Percentiles rank a stretch among this genome's conserved stretches.
Evolutionary conservation across 2,797 vertebrate genomes (phyloP).

Genomic region (Hippoglossus hippoglossus): DNA sequence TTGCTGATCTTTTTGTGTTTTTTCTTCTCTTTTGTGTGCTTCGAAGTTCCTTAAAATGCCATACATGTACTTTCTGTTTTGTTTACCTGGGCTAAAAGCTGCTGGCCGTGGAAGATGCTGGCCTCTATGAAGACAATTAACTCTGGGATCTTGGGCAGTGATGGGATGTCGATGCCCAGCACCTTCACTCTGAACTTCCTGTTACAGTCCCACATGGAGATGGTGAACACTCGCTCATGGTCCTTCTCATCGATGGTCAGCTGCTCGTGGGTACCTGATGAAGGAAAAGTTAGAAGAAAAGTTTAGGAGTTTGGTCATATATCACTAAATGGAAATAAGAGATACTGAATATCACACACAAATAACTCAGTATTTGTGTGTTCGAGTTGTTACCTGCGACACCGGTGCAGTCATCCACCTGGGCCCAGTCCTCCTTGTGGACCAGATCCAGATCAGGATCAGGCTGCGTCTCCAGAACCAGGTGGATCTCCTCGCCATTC

Average conservation of each 20-base stretch:
- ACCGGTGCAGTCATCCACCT: conserved; percentile 97
- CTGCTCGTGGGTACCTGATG: conserved; percentile 92
- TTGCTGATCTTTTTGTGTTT: too few species aligned
- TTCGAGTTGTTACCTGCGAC: conserved; percentile 80
- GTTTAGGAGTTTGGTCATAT: neutral
- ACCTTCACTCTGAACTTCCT: conserved; percentile 96
- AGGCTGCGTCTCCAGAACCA: conserved; percentile 90
- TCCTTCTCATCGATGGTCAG: conserved; percentile 95
- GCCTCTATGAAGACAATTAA: conserved; percentile 95
- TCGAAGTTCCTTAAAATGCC: too few species aligned
- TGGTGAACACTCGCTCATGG: conserved; percentile 95
- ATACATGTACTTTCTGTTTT: neutral
- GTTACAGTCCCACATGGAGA: conserved; percentile 98
- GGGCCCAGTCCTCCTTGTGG: conserved; percentile 95
- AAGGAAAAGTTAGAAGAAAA: too few species aligned
- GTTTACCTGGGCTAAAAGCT: conserved; percentile 90
- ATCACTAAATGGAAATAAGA: neutral
- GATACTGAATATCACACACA: neutral
- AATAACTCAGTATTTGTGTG: neutral
- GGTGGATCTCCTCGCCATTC: conserved; percentile 94
- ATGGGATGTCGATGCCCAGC: conserved; percentile 94
- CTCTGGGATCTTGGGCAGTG: conserved; percentile 91
- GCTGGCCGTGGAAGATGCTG: conserved; percentile 96
- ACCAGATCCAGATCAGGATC: conserved; percentile 89
- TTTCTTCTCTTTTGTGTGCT: too few species aligned